phyloP scores from a whole-genome alignment of 2,888 invertebrate species.

The Pimpla rufipes region DNA sequence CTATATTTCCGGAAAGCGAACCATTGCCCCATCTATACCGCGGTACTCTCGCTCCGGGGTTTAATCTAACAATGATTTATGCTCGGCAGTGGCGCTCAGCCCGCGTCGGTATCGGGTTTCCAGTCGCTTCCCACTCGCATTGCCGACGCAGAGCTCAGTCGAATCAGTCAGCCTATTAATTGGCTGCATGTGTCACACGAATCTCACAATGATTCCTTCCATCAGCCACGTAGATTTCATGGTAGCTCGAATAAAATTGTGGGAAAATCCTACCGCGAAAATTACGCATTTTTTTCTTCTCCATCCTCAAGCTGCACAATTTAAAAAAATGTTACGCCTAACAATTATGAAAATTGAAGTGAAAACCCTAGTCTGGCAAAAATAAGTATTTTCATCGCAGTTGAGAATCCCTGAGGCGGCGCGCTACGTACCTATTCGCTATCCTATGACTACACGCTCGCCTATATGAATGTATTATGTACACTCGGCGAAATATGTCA shows the following conservation, averaged over 20 bases:
- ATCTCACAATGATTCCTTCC: background rate
- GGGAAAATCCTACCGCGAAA: background rate
- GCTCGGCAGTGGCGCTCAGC: slow-evolving; percentile 80
- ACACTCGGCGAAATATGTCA: slow-evolving; percentile 82
- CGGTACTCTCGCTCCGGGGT: slow-evolving; percentile 76
- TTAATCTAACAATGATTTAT: slow-evolving; percentile 85
- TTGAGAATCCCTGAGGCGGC: slow-evolving; percentile 79
- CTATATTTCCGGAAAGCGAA: slow-evolving; percentile 81
- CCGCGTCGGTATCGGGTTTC: slow-evolving; percentile 18
- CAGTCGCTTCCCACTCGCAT: background rate
- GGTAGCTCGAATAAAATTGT: background rate
- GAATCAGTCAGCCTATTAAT: background rate
- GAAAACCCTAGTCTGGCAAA: background rate
- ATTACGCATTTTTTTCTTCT: background rate
- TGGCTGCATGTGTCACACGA: background rate
- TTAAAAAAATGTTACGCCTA: background rate
- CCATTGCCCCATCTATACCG: slow-evolving; percentile 73
- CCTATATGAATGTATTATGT: slow-evolving; percentile 82
- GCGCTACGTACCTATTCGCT: slow-evolving; percentile 75
- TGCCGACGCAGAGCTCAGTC: background rate
- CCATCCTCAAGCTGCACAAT: too few relatives aligned
- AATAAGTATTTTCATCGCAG: slow-evolving; percentile 6
- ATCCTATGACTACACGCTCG: slow-evolving; percentile 74
- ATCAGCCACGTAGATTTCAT: background rate
- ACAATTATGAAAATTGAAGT: background rate